Percentiles rank a stretch among this genome's conserved stretches.
Evolutionary conservation across 2,888 invertebrate species (phyloP).

Genomic region (Ceramica pisi): DNA sequence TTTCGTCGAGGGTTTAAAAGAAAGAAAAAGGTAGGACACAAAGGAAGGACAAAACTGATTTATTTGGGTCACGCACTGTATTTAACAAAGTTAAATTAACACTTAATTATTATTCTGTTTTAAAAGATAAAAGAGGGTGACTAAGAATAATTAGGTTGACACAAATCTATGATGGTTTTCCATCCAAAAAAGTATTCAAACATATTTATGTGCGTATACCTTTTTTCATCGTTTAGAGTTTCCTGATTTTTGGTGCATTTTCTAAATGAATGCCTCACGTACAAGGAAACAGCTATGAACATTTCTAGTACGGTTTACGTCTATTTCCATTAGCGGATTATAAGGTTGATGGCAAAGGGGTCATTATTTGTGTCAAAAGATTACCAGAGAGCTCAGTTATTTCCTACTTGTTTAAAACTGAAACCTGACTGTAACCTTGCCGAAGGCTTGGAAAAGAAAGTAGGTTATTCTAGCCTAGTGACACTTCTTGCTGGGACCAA

Average conservation of each 20-base stretch:
- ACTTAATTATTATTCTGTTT: slow-evolving; percentile 28
- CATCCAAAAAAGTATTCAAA: no score
- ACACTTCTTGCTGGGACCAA: background rate
- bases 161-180: no score
- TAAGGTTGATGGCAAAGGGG: no score
- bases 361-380: background rate
- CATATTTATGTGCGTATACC: no score
- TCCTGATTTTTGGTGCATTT: no score
- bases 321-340: background rate
- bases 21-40: slow-evolving; percentile 31
- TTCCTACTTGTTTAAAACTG: background rate
- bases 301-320: background rate
- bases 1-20: slow-evolving; percentile 31
- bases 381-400: background rate
- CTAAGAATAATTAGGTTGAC: no score
- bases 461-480: slow-evolving; percentile 31
- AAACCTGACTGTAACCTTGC: background rate
- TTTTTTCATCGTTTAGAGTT: no score
- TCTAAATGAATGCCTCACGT: background rate
- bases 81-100: slow-evolving; percentile 50
- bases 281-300: background rate
- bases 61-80: slow-evolving; percentile 44
- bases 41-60: slow-evolving; percentile 42
- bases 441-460: slow-evolving; percentile 16
- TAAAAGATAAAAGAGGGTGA: slow-evolving; percentile 13